Conservation (phyloP, 1,140 invertebrate genomes). For the Meloidogyne chitwoodi region DNA sequence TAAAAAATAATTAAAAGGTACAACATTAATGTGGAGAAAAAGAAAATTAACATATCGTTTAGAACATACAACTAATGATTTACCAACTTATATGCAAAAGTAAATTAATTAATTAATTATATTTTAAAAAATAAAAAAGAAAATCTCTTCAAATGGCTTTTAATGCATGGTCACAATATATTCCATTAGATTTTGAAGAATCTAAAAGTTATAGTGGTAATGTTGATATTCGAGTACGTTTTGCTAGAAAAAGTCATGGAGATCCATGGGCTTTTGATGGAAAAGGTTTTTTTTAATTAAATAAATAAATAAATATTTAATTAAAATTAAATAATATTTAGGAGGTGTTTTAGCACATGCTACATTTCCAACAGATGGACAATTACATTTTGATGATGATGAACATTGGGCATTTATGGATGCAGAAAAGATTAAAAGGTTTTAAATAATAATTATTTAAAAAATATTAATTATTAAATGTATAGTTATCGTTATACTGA, state of each 20-base stretch:
- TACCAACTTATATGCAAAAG: constrained; percentile 42
- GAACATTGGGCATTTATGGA: constrained; percentile 57
- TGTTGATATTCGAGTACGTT: constrained; percentile 55
- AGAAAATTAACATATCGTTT: constrained; percentile 51
- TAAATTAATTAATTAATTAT: not conserved
- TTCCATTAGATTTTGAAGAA: constrained; percentile 49
- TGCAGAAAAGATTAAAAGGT: constrained; percentile 43
- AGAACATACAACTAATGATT: constrained; percentile 44
- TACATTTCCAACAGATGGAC: constrained; percentile 54
- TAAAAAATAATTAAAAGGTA: not conserved
- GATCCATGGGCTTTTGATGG: constrained; percentile 59
- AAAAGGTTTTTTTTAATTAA: constrained; percentile 25
- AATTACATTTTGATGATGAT: constrained; percentile 57
- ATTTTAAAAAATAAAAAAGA: constrained; percentile 3
- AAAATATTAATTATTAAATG: not conserved
- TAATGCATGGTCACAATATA: constrained; percentile 42
- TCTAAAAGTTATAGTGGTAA: constrained; percentile 18
- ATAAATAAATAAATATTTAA: not conserved
- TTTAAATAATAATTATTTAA: not conserved
- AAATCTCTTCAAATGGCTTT: constrained; percentile 53
- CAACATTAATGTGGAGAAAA: constrained; percentile 52
- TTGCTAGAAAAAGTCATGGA: constrained; percentile 48
- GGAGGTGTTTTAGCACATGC: constrained; percentile 57
- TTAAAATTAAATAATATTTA: constrained; percentile 19
- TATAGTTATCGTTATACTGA: constrained; percentile 15